Evolutionary conservation across 2,888 invertebrate genomes (phyloP), one percentile per base, ranked within the genome.

Genomic region (Lithophane socia): DNA sequence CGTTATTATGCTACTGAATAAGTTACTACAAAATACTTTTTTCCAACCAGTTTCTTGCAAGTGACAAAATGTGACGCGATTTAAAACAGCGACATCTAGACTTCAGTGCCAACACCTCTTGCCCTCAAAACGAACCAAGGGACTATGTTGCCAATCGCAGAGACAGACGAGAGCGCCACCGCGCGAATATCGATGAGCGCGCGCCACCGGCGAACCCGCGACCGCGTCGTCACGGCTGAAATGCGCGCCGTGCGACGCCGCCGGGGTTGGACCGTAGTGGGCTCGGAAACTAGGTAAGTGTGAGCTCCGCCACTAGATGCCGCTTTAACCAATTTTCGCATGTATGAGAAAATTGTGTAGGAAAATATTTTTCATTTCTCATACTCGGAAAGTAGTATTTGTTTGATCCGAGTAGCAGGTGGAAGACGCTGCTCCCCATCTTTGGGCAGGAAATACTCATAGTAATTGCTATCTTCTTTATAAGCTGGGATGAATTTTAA

Each of bases 211-310:
- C 92, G 94, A 83, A 94, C 94, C 18, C 94, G 96, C 58, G 96
- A 96, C 84, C 94, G 96, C 42, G 91, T 95, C 76, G 94, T 96
- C 79, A 93, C 96, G 78, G 96, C 96, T 90, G 96, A 96, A 93
- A 93, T 94, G 89, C 94, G 96, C 76, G 95, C 96, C 54, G 93
- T 96, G 42, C 94, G 98, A 71, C 97, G 98, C 75, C 95, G 97
- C 67, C 96, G 98, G 68, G 98, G 98, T 64, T 98, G 98, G 98
- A 98, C 98, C 8, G 98, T 98, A 68, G 97, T 98, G 77, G 98
- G 98, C 86, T 97, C 98, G 86, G 98, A 98, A 97, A 96, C 98
- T 90, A 97, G 98, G 98, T 98, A 94, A 97, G 95, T 93, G 70
- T 68, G 13, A 49, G 12, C 52, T 24, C 4, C 29, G n/a, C 72